These are phyloP conservation scores for Chloromyia formosa DNA, from an alignment of 2,888 invertebrate species.

Conservation along the genomic window DNA sequence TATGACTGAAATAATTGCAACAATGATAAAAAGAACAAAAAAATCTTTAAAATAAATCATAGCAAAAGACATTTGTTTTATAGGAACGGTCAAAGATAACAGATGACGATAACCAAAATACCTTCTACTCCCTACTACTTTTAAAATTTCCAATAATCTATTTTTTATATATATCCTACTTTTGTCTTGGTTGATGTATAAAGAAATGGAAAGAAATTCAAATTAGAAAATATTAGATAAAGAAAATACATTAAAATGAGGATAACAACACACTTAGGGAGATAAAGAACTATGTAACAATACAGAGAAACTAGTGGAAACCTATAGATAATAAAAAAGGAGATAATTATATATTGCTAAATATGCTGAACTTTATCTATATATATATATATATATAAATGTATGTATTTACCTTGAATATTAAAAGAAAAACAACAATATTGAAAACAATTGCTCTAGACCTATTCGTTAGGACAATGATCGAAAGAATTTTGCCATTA, in stretches of 20 bases:
- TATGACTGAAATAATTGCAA: background rate
- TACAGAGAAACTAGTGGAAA: slow-evolving; percentile 6
- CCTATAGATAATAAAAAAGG: slow-evolving; percentile 10
- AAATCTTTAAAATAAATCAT: too few species aligned
- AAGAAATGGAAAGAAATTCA: background rate
- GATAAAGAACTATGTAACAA: background rate
- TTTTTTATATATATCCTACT: background rate
- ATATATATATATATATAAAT: background rate
- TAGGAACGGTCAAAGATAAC: background rate
- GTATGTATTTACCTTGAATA: background rate
- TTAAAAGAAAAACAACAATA: slow-evolving; percentile 4
- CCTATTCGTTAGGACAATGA: background rate
- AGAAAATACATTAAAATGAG: background rate
- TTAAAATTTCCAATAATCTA: background rate
- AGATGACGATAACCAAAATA: background rate
- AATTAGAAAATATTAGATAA: slow-evolving; percentile 6
- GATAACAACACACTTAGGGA: slow-evolving; percentile 3
- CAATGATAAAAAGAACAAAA: background rate
- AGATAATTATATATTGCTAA: slow-evolving; percentile 4
- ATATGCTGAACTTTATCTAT: slow-evolving; percentile 6
- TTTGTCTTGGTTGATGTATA: background rate
- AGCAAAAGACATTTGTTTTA: slow-evolving; percentile 24
- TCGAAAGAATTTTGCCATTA: background rate
- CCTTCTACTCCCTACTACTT: background rate
- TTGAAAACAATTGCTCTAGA: background rate